These are phyloP conservation scores for Parasteatoda tepidariorum DNA, from an alignment of 1,140 invertebrate species.

Conservation along the genomic window DNA sequence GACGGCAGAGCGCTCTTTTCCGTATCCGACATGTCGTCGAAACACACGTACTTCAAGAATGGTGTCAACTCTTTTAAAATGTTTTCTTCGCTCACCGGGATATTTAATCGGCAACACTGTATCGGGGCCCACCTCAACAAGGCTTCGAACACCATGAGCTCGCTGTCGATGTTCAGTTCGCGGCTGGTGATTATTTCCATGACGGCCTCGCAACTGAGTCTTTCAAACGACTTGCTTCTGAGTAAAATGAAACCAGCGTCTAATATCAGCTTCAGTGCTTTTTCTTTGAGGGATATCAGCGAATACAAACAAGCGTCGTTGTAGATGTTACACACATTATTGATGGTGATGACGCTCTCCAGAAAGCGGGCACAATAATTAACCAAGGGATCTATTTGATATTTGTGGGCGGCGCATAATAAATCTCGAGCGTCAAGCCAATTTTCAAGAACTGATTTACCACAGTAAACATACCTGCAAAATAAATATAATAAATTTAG, in stretches of 20 bases:
- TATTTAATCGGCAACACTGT: conserved; percentile 14
- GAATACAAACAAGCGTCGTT: conserved; percentile 4
- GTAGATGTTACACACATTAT: conserved; percentile 28
- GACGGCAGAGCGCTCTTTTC: conserved; percentile 34
- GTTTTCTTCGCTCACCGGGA: conserved; percentile 14
- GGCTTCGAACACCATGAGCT: conserved; percentile 40
- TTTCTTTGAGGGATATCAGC: background rate
- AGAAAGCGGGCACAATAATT: conserved; percentile 19
- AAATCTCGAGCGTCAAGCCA: conserved; percentile 30
- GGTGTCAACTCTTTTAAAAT: conserved; percentile 31
- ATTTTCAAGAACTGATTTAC: background rate
- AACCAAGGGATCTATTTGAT: conserved; percentile 23
- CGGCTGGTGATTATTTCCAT: conserved; percentile 25
- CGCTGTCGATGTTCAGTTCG: conserved; percentile 41
- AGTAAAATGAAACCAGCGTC: conserved; percentile 38
- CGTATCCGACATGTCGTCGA: conserved; percentile 52
- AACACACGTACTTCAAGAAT: conserved; percentile 28
- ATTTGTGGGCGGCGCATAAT: conserved; percentile 25
- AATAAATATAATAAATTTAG: background rate
- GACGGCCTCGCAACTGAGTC: conserved; percentile 16
- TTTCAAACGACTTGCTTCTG: conserved; percentile 20
- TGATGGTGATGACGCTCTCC: background rate
- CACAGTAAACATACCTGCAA: conserved; percentile 26
- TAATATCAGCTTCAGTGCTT: conserved; percentile 1
- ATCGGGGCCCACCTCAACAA: conserved; percentile 12